Evolutionary conservation across 2,888 invertebrate genomes (phyloP), one percentile per base, ranked within the genome.

Genomic region (Agrotis exclamationis): DNA sequence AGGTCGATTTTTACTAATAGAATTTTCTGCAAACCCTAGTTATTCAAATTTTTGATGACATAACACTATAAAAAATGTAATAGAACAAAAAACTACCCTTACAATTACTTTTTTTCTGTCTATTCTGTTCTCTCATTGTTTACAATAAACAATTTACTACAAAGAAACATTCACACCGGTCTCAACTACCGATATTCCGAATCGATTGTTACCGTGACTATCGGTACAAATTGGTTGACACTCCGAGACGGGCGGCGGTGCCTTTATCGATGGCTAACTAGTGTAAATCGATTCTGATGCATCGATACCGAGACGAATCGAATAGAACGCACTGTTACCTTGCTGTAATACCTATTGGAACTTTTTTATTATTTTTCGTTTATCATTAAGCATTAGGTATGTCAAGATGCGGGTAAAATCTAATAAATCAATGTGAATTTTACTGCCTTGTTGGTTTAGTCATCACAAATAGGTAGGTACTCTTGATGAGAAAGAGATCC

Each of bases 211-310:
- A 87, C 87, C 88, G 82, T 86, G 82, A 82, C 84, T 86, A 88
- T 88, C 85, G 85, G n/a, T 90, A 88, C 92, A 89, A 92, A 92
- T 91, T 90, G 90, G 86, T 85, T 87, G 86, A 89, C 89, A 89
- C 90, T 84, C 83, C 85, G 83, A 85, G 82, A 82, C 78, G 78
- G 75, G 57, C 60, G 85, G 87, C 91, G 87, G 88, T 84, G 83
- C 86, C 85, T 88, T 89, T 87, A 90, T 88, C 88, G 89, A 89
- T 87, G 81, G 82, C 80, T 89, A 90, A 92, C 89, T 89, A 90
- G 90, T 90, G 89, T 90, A 91, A 93, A 92, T 90, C 90, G 90
- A 90, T 91, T 90, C 88, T 67, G 70, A 89, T 88, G 85, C 84
- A 83, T 86, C 86, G 89, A 91, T 90, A 90, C 87, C 87, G 85